Conservation (phyloP, 2,113 vertebrate genomes). For the Struthio camelus region DNA sequence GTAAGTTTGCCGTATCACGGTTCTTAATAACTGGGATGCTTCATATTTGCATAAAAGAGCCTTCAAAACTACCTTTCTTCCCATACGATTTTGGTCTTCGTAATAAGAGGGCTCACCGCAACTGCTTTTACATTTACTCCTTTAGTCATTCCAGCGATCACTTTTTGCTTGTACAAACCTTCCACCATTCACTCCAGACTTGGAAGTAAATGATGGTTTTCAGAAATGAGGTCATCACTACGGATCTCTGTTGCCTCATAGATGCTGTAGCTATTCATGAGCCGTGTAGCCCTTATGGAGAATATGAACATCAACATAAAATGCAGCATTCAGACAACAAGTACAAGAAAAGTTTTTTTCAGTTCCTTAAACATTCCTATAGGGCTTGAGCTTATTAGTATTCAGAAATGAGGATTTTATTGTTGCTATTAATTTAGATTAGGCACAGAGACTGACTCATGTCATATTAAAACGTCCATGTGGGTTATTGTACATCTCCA, state of each 20-base stretch:
- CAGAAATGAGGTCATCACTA: neutral
- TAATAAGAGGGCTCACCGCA: neutral
- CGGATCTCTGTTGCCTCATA: neutral
- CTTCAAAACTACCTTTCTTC: neutral
- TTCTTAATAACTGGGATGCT: neutral
- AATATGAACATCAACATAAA: too few species aligned
- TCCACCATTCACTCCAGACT: neutral
- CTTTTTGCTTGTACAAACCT: neutral
- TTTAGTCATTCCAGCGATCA: neutral
- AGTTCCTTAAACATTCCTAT: neutral
- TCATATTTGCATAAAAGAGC: neutral
- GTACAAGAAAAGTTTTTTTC: neutral
- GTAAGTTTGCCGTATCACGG: neutral
- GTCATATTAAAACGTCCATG: neutral
- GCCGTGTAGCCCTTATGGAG: neutral
- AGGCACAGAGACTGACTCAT: neutral
- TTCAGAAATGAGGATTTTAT: neutral
- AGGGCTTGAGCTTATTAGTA: neutral
- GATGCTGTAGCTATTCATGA: neutral
- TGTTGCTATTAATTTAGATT: neutral
- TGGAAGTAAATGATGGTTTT: neutral
- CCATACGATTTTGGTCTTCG: neutral
- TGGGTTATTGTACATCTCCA: neutral
- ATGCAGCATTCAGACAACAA: neutral
- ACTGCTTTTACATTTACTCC: too few species aligned